Base-by-base conservation (phyloP, 2,113 vertebrate genomes). In the Leucopsar rothschildi region DNA sequence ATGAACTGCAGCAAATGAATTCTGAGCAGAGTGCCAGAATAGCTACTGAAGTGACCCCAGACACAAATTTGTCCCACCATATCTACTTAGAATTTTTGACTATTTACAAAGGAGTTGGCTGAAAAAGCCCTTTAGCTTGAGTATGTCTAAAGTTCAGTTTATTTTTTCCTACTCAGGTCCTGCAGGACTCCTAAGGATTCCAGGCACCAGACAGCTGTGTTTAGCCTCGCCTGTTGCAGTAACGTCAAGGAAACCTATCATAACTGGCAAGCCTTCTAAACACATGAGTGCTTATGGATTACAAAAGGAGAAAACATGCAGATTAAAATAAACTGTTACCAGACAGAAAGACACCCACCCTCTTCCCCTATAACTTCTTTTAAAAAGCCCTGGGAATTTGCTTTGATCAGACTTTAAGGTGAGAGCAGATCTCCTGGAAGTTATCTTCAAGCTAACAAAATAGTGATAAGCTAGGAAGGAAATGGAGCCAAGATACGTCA, bases 251-350 rank as follows among this genome's bases (percentile, higher is more conserved):
- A 98, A 97, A 97, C 92, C 88, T 93, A 95, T 97, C 94, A 20
- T 73, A 97, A 93, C 80, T 98, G 97, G 97, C 97, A 97, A 84
- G 63, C 84, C 90, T 98, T 97, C 96, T 96, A 39, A 98, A 97
- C 97, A 95, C 90, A 92, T 6, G 72, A 96, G 78, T 76, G 78
- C 73, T 92, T 64, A 75, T 85, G 94, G 94, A 93, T 97, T 97
- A 97, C 92, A 98, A 97, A 96, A 93, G 94, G 92, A 95, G 91
- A 97, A 97, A 97, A 93, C 69, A 73, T 82, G 59, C 85, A 85
- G 86, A 93, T 95, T 97, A 97, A 98, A 97, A 97, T 97, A 98
- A 98, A 97, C 97, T 95, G 87, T 97, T 93, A 95, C 64, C 49
- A 97, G 96, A 97, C 92, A 95, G 95, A 97, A 93, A 63, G 80